Conservation (phyloP, 35 echinoderm and acorn worm species). For the Apostichopus californicus region DNA sequence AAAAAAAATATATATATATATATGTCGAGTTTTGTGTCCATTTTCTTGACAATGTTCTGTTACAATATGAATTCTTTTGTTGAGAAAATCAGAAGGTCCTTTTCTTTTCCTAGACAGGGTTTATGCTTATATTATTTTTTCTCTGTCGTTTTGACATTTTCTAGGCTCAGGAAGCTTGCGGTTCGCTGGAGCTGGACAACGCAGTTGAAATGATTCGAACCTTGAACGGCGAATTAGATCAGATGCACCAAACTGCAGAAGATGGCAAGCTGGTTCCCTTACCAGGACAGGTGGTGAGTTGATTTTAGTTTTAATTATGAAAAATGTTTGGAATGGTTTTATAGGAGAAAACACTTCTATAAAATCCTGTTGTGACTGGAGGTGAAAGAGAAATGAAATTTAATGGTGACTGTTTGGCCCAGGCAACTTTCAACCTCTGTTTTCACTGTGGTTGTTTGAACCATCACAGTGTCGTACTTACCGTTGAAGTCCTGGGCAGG, state of each 20-base stretch:
- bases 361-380: not conserved
- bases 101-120: too few relatives aligned
- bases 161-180: constrained; percentile 95
- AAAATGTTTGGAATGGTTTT: too few relatives aligned
- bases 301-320: too few relatives aligned
- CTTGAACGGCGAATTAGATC: constrained; percentile 77
- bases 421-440: not conserved
- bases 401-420: not conserved
- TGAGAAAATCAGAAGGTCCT: too few relatives aligned
- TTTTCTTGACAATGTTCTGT: too few relatives aligned
- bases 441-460: not conserved
- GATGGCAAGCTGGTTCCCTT: constrained; percentile 75
- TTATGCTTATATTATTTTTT: not conserved
- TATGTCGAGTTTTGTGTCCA: too few relatives aligned
- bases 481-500: too few relatives aligned
- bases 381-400: not conserved
- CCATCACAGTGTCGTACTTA: too few relatives aligned
- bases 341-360: too few relatives aligned
- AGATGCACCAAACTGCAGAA: constrained; percentile 71
- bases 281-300: constrained; percentile 91
- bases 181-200: constrained; percentile 89
- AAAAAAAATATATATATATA: too few relatives aligned
- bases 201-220: constrained; percentile 85
- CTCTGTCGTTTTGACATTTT: not conserved
- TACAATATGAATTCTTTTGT: too few relatives aligned